Conservation (phyloP, 2,797 vertebrate species). For the Gila robusta region DNA sequence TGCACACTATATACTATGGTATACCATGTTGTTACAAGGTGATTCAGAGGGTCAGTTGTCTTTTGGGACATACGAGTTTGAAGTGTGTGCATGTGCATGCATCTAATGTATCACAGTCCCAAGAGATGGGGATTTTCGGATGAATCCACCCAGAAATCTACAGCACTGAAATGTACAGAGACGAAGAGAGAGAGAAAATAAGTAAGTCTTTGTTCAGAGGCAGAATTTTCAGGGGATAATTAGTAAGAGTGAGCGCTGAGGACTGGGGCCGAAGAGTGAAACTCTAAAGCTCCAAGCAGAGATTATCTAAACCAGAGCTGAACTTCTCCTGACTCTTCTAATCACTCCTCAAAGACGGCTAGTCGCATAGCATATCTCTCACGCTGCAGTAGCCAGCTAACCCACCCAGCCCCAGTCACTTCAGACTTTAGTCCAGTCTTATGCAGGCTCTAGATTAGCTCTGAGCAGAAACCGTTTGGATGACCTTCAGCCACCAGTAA, state of each 20-base stretch:
- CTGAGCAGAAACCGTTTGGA: conserved; percentile 21
- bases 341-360: conserved; percentile 34
- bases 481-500: conserved; percentile 43
- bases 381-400: conserved; percentile 2
- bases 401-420: conserved; percentile 27
- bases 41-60: background rate
- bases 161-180: background rate
- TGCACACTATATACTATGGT: background rate
- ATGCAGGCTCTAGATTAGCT: conserved; percentile 25
- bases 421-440: conserved; percentile 4
- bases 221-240: conserved; percentile 75
- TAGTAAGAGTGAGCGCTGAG: conserved; percentile 70
- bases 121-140: conserved; percentile 11
- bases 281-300: conserved; percentile 68
- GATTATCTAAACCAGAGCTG: conserved; percentile 70
- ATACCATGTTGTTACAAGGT: background rate
- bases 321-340: conserved; percentile 52
- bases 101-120: conserved; percentile 6
- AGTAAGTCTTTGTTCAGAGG: conserved; percentile 46
- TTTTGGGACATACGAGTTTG: background rate
- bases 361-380: conserved; percentile 38
- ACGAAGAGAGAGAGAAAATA: conserved; percentile 19
- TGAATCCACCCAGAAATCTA: conserved; percentile 13
- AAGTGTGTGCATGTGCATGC: background rate
- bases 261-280: conserved; percentile 64